Evolutionary conservation across 1,140 invertebrate genomes (phyloP).

Genomic region (Chrysomallon squamiferum): DNA sequence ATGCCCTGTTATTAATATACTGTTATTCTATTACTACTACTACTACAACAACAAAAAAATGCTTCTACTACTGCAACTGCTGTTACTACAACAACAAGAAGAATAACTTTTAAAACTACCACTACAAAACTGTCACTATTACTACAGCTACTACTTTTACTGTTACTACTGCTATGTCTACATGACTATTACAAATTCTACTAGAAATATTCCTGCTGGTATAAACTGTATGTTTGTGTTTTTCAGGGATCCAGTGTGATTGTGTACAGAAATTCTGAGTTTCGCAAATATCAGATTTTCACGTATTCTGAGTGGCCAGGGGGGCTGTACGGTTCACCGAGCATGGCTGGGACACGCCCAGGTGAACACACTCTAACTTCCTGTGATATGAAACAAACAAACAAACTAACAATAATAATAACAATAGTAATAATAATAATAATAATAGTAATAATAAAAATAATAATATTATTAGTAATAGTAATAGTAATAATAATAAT

Average conservation of each 20-base stretch:
- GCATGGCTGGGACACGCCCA: constrained; percentile 91
- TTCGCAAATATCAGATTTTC: constrained; percentile 89
- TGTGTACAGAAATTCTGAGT: constrained; percentile 81
- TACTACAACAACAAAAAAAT: too few species aligned
- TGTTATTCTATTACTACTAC: too few species aligned
- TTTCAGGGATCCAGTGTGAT: constrained; percentile 91
- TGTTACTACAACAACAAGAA: too few species aligned
- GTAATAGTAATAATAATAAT: not conserved
- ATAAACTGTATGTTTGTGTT: too few species aligned
- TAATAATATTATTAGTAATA: not conserved
- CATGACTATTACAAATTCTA: too few species aligned
- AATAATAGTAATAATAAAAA: not conserved
- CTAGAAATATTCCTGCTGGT: too few species aligned
- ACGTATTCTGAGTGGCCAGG: constrained; percentile 96
- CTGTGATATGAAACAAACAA: not conserved
- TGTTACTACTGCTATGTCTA: too few species aligned
- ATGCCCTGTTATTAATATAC: too few species aligned
- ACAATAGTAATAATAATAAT: not conserved
- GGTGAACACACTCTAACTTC: constrained; percentile 72
- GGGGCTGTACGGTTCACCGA: constrained; percentile 96
- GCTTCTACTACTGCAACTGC: too few species aligned
- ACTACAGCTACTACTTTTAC: too few species aligned
- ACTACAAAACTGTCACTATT: too few species aligned
- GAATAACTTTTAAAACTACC: too few species aligned
- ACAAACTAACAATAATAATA: not conserved